Evolutionary conservation across 2,888 invertebrate genomes (phyloP), one percentile per base, ranked within the genome.

Genomic region (Eledona agricola): DNA sequence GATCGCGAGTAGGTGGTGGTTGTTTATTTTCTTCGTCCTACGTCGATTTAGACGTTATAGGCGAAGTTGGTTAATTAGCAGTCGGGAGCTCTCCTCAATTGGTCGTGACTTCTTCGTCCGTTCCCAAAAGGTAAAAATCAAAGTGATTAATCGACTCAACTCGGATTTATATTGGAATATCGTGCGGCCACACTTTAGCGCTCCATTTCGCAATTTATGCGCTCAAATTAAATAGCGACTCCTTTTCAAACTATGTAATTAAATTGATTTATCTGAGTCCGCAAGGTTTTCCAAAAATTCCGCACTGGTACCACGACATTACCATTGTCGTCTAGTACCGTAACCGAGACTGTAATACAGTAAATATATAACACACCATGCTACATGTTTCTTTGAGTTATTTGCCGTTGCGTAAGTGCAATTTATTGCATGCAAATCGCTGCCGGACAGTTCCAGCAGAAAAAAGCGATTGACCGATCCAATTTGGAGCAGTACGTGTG

Each of bases 161-260:
- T 2, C 11, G 26, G 20, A 31, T 43, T 43, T 43, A 31, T 46
- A 46, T 46, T 25, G 34, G 35, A 35, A 34, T 46, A 46, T 46
- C 45, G 45, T 46, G 46, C 26, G 15, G 19, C 13, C 13, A 16
- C 7, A 26, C 9, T 10, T 28, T 6, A 10, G 28, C 28, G 28
- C 7, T 28, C 28, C 11, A 11, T 28, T 38, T 26, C 47, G 28
- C 47, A 37, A 47, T 34, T 45, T 32, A 32, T 13, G 20, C 20
- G 31, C 12, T 22, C 32, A 22, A 32, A 46, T 37, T 37, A 47
- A 47, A 47, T 47, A 47, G 29, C 47, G 37, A 47, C 47, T 20
- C 28, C 34, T 46, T 46, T 46, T 46, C 47, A 45, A 11, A 28
- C 13, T 25, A 45, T 45, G 37, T n/a, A n/a, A n/a, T n/a, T n/a